Base-by-base conservation (phyloP, 2,113 vertebrate species). In the Sisor rabdophorus region DNA sequence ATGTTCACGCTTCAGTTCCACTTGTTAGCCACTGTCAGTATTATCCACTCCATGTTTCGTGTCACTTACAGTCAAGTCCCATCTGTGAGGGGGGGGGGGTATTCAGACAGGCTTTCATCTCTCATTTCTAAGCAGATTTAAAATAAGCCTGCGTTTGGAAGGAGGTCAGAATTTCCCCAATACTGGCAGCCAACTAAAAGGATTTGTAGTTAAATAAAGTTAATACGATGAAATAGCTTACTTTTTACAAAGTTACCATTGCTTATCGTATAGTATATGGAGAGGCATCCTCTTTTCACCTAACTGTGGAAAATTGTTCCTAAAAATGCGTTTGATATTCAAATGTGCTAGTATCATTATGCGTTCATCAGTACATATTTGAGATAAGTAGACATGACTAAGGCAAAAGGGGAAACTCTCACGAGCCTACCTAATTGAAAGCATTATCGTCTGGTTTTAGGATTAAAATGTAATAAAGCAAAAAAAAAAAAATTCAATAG, bases 1-100 rank as follows among this genome's bases (percentile, higher is more conserved):
- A 55, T 56, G 77, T 72, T 73, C 69, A 73, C 19, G 77, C 77
- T 78, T 78, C 76, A 72, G 69, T 55, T 64, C 65, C 50, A 63
- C 58, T 72, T 60, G 75, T 63, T 77, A 77, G 75, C 64, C 65
- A 50, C 54, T 77, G 75, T 76, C 75, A 28, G 48, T 54, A 71
- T 61, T 54, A 63, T 71, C 67, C 77, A 65, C 32, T 65, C 40
- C 28, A 30, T 32, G 22, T 59, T 78, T 64, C 60, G 53, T 54
- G 53, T 20, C 50, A 47, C 55, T 70, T 69, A 64, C 28, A 55
- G 76, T 56, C 54, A 56, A 59, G 64, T 20, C 15, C 52, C 69
- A 71, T 60, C 44, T 50, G 24, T 3, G 11, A 69, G 44, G 30
- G 40, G 12, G n/a, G 44, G 30, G 40, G 32, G 32, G 59, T n/a